Percentiles rank a stretch among this genome's conserved stretches.
Conservation (phyloP, 2,113 vertebrate species). For the Lagopus leucura region DNA sequence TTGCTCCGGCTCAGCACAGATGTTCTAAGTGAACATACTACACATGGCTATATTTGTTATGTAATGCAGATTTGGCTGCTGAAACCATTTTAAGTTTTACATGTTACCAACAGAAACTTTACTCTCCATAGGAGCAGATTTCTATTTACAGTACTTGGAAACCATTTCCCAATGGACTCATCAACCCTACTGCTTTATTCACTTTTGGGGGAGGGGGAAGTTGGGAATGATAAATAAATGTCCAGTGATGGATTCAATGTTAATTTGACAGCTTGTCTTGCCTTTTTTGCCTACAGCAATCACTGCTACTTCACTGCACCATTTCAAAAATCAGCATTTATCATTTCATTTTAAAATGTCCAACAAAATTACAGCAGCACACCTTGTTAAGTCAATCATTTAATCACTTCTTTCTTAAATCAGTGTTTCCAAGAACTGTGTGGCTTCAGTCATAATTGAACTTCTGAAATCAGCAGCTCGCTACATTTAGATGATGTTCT, state of each 20-base stretch:
- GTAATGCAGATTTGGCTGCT: neutral
- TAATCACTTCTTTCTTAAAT: neutral
- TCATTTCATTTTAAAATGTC: neutral
- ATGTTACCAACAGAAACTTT: neutral
- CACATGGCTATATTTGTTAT: neutral
- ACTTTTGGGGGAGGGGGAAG: neutral
- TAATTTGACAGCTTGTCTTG: neutral
- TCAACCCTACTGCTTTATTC: neutral
- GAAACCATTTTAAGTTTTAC: neutral
- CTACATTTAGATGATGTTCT: neutral
- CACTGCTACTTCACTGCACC: neutral
- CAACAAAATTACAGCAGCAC: neutral
- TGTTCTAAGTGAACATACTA: neutral
- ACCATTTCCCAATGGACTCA: neutral
- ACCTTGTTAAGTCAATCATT: neutral
- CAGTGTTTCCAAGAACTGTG: neutral
- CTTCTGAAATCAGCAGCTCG: neutral
- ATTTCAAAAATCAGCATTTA: neutral
- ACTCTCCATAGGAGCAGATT: neutral
- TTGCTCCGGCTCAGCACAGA: neutral
- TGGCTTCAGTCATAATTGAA: neutral
- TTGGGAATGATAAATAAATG: neutral
- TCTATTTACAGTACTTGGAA: neutral
- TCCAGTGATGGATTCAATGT: accelerated
- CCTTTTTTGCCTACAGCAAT: neutral